Percentiles rank a stretch among this genome's conserved stretches.
phyloP scores from a whole-genome alignment of 2,113 vertebrate genomes.

The Columba janthina region DNA sequence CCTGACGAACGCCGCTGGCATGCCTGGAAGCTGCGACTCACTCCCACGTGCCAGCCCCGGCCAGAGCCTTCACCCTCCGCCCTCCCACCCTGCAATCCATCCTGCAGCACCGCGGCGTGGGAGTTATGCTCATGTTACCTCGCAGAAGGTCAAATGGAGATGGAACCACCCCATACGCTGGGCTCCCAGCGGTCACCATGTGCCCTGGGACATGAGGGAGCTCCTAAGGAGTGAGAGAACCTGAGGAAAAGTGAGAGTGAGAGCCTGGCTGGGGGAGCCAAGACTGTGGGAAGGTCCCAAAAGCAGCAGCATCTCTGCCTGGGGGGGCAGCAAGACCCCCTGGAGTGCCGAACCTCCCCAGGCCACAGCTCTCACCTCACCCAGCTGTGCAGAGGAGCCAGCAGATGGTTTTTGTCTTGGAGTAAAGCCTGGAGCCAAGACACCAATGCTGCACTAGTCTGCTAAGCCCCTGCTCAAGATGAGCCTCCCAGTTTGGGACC shows the following conservation, averaged over 20 bases:
- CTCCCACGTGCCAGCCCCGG: neutral
- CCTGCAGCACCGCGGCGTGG: accelerated
- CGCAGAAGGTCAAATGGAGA: neutral
- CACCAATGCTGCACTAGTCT: neutral
- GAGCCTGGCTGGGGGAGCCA: no score
- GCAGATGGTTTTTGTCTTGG: neutral
- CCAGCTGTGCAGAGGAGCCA: neutral
- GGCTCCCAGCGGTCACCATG: accelerated
- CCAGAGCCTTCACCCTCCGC: neutral
- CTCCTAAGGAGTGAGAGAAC: neutral
- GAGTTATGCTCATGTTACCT: accelerated
- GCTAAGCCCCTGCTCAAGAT: neutral
- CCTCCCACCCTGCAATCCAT: neutral
- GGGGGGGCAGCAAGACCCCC: neutral
- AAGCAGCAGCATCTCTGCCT: neutral
- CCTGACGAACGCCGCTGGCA: constrained; percentile 17
- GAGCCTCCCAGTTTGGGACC: neutral
- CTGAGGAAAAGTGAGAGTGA: accelerated
- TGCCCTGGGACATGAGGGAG: accelerated
- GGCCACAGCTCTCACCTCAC: neutral
- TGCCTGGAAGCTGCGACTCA: constrained; percentile 4
- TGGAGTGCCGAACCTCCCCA: accelerated
- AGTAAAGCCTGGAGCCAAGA: neutral
- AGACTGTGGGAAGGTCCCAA: no score
- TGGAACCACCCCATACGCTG: accelerated